Evolutionary conservation across 2,888 invertebrate genomes (phyloP).

Genomic region (Poecilus cupreus): DNA sequence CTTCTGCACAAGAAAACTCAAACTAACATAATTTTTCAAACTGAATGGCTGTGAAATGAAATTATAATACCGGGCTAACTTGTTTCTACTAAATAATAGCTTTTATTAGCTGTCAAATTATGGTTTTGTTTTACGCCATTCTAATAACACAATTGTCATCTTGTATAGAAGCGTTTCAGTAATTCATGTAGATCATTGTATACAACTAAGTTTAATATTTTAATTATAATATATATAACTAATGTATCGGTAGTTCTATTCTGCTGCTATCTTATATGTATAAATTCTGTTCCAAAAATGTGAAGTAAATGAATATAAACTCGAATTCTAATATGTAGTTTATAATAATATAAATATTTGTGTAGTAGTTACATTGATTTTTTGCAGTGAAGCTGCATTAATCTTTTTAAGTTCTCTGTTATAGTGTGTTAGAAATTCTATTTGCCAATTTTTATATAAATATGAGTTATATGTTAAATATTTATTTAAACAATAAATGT

Average conservation of each 20-base stretch:
- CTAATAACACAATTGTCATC: neutral
- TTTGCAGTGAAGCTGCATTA: conserved; percentile 24
- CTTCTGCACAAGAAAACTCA: conserved; percentile 12
- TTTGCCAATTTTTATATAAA: conserved; percentile 44
- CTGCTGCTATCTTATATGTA: conserved; percentile 35
- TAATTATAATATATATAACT: conserved; percentile 27
- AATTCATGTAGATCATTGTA: conserved; percentile 43
- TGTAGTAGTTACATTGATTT: conserved; percentile 38
- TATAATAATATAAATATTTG: conserved; percentile 39
- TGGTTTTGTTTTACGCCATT: conserved; percentile 29
- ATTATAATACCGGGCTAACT: conserved; percentile 30
- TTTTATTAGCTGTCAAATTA: neutral
- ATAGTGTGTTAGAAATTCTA: conserved; percentile 41
- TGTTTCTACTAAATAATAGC: conserved; percentile 2
- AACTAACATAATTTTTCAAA: neutral
- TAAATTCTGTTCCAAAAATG: conserved; percentile 40
- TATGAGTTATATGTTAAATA: conserved; percentile 45
- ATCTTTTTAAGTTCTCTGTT: conserved; percentile 38
- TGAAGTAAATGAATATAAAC: conserved; percentile 35
- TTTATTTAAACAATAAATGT: conserved; percentile 47
- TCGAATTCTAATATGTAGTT: conserved; percentile 43
- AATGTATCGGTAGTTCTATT: conserved; percentile 31
- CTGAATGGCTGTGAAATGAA: conserved; percentile 29
- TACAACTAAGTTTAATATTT: conserved; percentile 38
- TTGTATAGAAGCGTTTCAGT: conserved; percentile 37